A percentile compares a stretch with the other conserved stretches of the same genome.
Evolutionary conservation across 2,797 vertebrate species (phyloP).

Genomic region (Brachyrhaphis roseni): DNA sequence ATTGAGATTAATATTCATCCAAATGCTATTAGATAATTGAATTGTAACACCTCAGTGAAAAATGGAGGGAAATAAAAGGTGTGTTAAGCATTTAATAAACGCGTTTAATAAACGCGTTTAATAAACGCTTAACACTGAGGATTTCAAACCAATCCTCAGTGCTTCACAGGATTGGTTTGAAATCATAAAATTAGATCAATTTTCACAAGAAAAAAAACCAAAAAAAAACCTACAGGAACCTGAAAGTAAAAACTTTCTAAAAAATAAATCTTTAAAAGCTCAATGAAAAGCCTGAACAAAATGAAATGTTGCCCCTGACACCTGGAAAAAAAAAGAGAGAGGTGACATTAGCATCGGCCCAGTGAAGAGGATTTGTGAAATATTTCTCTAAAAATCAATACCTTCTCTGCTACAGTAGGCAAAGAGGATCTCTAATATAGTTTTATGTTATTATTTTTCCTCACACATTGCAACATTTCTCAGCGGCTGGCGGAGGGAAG

Average conservation of each 20-base stretch:
- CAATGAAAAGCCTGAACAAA: slow-evolving; percentile 44
- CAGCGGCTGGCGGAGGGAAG: slow-evolving; percentile 57
- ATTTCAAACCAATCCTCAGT: too few relatives aligned
- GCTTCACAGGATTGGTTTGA: slow-evolving; percentile 65
- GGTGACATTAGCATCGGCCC: slow-evolving; percentile 58
- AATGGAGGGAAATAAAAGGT: slow-evolving; percentile 68
- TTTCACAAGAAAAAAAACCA: slow-evolving; percentile 24
- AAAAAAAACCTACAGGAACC: not conserved
- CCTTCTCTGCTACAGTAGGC: slow-evolving; percentile 63
- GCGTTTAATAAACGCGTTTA: too few relatives aligned
- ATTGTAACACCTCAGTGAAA: slow-evolving; percentile 67
- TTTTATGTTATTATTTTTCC: slow-evolving; percentile 82
- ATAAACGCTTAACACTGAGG: slow-evolving; percentile 27
- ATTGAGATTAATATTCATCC: slow-evolving; percentile 74
- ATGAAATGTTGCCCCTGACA: slow-evolving; percentile 62
- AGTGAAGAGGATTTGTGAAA: slow-evolving; percentile 73
- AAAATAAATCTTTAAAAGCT: slow-evolving; percentile 54
- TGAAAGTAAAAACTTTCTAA: slow-evolving; percentile 34
- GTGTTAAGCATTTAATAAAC: too few relatives aligned
- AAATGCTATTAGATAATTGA: slow-evolving; percentile 77
- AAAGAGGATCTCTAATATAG: slow-evolving; percentile 79
- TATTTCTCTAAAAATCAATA: slow-evolving; percentile 82
- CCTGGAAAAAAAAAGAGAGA: slow-evolving; percentile 21
- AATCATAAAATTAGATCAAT: slow-evolving; percentile 50
- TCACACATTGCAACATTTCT: slow-evolving; percentile 79